Evolutionary conservation across 1,140 invertebrate species (phyloP), one percentile per base, ranked within the genome.

Genomic region (Megathymus violae): DNA sequence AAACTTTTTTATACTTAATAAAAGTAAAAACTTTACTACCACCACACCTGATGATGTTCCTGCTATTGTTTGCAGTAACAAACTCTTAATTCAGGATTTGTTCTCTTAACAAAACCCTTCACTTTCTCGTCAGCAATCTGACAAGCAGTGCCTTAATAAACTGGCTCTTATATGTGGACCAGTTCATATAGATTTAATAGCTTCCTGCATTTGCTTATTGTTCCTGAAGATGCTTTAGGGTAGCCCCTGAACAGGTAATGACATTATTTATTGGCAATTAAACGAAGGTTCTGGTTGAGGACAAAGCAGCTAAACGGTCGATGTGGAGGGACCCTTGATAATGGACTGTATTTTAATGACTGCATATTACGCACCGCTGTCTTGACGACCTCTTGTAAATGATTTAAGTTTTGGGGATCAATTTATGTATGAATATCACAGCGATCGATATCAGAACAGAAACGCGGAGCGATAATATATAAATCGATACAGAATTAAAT

Each of bases 241-340:
- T 75, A 69, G n/a, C 64, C 71, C 76, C 62, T 58, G 75, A 84
- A 85, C 83, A 88, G 85, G 83, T 88, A 85, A 88, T 85, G 83
- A 75, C 76, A 73, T 86, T 84, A 86, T 88, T 88, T 88, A 88
- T 88, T 72, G 78, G 70, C 73, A 71, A 70, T 85, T 80, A 58
- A 86, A 82, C 78, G 62, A 65, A 67, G 70, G 69, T 71, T 72
- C 64, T 69, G 71, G 72, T 64, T 36, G 62, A 73, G 71, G 68
- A 85, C 83, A 88, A 84, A 88, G 82, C 78, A 69, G 61, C 69
- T 76, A 66, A 83, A 78, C 76, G 76, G 64, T 52, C 65, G 61
- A 76, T 71, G 69, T 78, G 65, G 68, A 66, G 71, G 68, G 66
- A 22, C 27, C 59, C 64, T 69, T 70, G 69, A 75, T 80, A 77